Conservation (phyloP, 2,113 vertebrate species). For the Benthochromis sp. region DNA sequence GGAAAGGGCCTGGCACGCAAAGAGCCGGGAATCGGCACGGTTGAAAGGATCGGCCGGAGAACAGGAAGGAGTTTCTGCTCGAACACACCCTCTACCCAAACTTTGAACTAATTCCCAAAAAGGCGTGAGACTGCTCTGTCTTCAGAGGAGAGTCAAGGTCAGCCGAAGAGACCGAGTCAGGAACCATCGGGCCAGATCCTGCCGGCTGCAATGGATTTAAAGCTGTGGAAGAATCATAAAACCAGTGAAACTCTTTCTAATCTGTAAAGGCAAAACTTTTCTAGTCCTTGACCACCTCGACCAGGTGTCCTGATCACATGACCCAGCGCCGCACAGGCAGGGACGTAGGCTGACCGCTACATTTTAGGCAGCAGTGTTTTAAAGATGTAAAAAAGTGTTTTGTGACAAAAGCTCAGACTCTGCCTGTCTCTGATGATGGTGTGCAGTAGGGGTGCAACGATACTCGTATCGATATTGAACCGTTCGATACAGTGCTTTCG, state of each 20-base stretch:
- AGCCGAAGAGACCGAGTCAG: not conserved
- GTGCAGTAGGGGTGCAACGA: not conserved
- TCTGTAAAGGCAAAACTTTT: not conserved
- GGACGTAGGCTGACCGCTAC: not conserved
- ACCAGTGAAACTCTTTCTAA: not conserved
- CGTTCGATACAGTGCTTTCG: accelerated
- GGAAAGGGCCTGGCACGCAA: conserved; percentile 41
- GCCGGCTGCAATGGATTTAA: not conserved
- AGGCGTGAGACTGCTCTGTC: not conserved
- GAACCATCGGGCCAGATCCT: not conserved
- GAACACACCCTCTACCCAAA: conserved; percentile 20
- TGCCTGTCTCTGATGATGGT: not conserved
- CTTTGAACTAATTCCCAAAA: conserved; percentile 13
- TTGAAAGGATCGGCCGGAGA: conserved; percentile 17
- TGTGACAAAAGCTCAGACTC: not conserved
- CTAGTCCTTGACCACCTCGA: not conserved
- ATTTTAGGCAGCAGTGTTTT: not conserved
- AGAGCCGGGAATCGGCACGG: not conserved
- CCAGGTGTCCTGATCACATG: not conserved
- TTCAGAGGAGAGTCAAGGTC: not conserved
- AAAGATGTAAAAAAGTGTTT: not conserved
- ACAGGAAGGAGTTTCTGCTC: conserved; percentile 39
- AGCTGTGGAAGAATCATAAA: not conserved
- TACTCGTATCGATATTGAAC: not conserved
- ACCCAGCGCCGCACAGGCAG: not conserved